Evolutionary conservation across 2,113 vertebrate species (phyloP).

Genomic region (Thryonomys swinderianus): DNA sequence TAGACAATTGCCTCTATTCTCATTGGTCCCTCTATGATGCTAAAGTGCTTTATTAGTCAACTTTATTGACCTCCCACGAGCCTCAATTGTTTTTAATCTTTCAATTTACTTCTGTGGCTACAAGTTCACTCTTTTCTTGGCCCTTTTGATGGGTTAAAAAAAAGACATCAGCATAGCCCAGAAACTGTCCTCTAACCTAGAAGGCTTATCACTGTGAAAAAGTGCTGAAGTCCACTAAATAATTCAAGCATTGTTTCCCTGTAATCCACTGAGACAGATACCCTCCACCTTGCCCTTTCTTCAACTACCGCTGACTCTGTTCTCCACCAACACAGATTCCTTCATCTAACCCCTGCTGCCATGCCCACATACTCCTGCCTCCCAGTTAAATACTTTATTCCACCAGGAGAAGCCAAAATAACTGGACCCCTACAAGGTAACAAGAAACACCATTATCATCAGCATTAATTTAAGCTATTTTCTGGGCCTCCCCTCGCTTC

Average conservation of each 20-base stretch:
- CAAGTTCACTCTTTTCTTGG: not conserved
- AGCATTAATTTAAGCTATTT: not conserved
- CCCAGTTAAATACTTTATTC: not conserved
- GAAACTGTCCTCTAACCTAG: not conserved
- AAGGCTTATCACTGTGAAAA: not conserved
- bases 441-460: not conserved
- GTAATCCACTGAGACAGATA: too few relatives aligned
- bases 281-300: not conserved
- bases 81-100: not conserved
- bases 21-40: not conserved
- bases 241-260: not conserved
- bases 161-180: not conserved
- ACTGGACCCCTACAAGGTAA: not conserved
- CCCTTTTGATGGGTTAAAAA: not conserved
- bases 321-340: not conserved
- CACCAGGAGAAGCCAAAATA: not conserved
- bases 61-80: not conserved
- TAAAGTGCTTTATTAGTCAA: not conserved
- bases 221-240: not conserved
- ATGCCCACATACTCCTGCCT: not conserved
- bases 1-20: not conserved
- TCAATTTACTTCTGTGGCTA: not conserved
- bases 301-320: not conserved
- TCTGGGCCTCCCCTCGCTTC: not conserved
- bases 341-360: not conserved